Evolutionary conservation across 2,113 vertebrate species (phyloP).

Genomic region (Irena cyanogastra): DNA sequence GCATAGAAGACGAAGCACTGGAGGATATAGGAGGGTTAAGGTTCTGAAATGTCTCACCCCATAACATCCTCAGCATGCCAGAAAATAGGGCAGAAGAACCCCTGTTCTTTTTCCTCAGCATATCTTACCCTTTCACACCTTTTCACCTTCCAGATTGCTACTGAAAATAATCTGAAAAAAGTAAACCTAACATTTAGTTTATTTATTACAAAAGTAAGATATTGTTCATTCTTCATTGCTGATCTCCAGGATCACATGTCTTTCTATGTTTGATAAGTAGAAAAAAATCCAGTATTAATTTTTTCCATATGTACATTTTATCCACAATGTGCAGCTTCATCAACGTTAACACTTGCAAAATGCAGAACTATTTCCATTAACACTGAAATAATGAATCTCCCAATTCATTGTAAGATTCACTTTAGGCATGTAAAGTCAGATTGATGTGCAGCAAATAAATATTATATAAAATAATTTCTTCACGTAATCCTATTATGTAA

Average conservation of each 20-base stretch:
- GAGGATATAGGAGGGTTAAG: background rate
- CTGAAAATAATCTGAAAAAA: background rate
- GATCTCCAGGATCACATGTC: background rate
- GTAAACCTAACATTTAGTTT: background rate
- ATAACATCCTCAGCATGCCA: background rate
- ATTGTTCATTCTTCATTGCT: background rate
- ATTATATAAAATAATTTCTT: background rate
- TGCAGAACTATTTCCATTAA: background rate
- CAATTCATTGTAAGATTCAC: background rate
- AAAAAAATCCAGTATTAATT: background rate
- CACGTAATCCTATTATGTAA: background rate
- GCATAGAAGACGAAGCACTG: background rate
- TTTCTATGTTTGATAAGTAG: background rate
- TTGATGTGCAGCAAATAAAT: background rate
- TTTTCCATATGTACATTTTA: background rate
- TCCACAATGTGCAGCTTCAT: background rate
- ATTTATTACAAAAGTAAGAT: background rate
- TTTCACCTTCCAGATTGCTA: background rate
- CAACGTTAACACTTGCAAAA: background rate
- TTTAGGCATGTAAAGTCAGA: background rate
- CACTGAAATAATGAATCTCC: background rate
- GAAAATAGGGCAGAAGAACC: background rate
- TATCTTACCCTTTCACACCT: background rate
- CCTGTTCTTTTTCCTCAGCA: background rate
- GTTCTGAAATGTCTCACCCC: background rate